These are phyloP conservation scores for Nymphalis urticae DNA, from an alignment of 2,888 invertebrate species.

Conservation along the genomic window DNA sequence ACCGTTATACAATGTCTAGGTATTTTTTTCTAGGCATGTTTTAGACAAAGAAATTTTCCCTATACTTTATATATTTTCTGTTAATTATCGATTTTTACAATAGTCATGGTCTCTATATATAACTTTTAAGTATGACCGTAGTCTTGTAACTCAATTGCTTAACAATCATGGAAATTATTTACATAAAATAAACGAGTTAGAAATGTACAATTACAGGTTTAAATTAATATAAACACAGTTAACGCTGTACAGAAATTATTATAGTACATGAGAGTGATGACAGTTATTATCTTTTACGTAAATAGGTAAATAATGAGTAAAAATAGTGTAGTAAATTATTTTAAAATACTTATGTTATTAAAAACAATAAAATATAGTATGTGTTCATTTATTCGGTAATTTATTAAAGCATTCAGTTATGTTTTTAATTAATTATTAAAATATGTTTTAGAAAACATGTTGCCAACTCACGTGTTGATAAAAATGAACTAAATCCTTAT, in stretches of 20 bases:
- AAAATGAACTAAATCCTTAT: conserved; percentile 46
- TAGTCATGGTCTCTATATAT: not conserved
- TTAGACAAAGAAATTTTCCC: not conserved
- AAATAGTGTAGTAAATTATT: not conserved
- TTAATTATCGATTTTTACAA: not conserved
- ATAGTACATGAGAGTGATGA: not conserved
- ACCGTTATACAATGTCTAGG: no score
- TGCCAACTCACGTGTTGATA: conserved; percentile 37
- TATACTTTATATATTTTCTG: not conserved
- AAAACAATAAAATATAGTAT: no score
- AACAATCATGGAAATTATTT: not conserved
- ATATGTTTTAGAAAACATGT: conserved; percentile 32
- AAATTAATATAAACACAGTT: not conserved
- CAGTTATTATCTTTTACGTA: not conserved
- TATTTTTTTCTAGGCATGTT: not conserved
- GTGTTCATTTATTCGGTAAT: no score
- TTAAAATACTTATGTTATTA: no score
- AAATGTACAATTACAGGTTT: no score
- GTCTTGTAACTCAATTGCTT: not conserved
- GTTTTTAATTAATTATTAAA: not conserved
- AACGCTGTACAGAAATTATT: not conserved
- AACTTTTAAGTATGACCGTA: not conserved
- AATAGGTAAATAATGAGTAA: not conserved
- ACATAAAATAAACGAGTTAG: not conserved
- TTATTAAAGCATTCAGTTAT: not conserved